phyloP scores from a whole-genome alignment of 2,888 invertebrate genomes.

The Eupithecia dodoneata region DNA sequence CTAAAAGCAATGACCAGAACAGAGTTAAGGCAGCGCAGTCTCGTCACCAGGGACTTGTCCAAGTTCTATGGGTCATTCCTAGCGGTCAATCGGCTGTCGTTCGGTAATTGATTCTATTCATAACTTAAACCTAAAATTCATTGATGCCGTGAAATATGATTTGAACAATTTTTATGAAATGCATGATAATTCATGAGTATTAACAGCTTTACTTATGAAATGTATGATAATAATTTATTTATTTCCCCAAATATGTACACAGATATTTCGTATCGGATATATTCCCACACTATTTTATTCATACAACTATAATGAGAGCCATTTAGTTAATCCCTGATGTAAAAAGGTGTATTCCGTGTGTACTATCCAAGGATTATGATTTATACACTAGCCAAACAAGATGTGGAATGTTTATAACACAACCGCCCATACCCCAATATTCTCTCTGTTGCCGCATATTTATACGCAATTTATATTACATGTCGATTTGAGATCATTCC shows the following conservation, averaged over 20 bases:
- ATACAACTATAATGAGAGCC: too few species aligned
- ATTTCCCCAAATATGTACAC: background rate
- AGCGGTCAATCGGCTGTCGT: constrained; percentile 90
- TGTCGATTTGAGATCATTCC: too few species aligned
- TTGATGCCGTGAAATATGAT: background rate
- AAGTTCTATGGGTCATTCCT: constrained; percentile 89
- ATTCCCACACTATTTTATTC: too few species aligned
- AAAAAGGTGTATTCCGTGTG: background rate
- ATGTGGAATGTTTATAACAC: too few species aligned
- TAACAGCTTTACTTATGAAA: too few species aligned
- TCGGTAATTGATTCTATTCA: constrained; percentile 61
- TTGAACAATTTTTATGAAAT: too few species aligned
- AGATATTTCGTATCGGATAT: background rate
- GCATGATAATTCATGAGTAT: too few species aligned
- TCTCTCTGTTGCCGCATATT: too few species aligned
- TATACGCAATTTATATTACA: too few species aligned
- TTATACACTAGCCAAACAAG: background rate
- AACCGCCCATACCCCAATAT: too few species aligned
- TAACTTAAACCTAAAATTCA: too few species aligned
- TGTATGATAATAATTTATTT: too few species aligned
- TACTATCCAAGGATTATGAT: background rate
- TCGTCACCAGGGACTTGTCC: constrained; percentile 87
- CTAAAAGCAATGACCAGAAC: constrained; percentile 71
- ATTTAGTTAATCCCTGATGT: background rate
- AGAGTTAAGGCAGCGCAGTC: constrained; percentile 74